These are phyloP conservation scores for Micromussa lordhowensis DNA, from an alignment of 92 coral and sea anemone species.

Conservation along the genomic window DNA sequence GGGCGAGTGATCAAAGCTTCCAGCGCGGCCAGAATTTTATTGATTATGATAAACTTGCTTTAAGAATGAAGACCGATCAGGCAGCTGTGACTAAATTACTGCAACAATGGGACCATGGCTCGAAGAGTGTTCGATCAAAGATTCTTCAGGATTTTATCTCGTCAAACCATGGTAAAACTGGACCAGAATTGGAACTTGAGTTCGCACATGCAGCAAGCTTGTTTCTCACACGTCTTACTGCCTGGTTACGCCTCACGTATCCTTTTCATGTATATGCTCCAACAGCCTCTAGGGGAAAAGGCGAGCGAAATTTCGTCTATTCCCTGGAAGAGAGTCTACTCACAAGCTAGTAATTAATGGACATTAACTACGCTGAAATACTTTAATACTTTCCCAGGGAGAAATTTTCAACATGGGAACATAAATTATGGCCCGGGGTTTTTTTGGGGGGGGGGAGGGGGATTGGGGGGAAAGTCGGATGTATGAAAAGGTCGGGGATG, in stretches of 20 bases:
- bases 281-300: too few relatives aligned
- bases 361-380: too few relatives aligned
- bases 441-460: too few relatives aligned
- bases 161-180: slow-evolving; percentile 87
- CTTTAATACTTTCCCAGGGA: too few relatives aligned
- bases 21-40: too few relatives aligned
- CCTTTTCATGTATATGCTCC: slow-evolving; percentile 31
- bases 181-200: slow-evolving; percentile 93
- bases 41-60: too few relatives aligned
- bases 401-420: too few relatives aligned
- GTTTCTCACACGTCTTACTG: slow-evolving; percentile 94
- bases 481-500: too few relatives aligned
- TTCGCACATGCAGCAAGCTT: slow-evolving; percentile 98
- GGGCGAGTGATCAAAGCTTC: too few relatives aligned
- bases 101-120: slow-evolving; percentile 97
- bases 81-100: slow-evolving; percentile 87
- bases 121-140: slow-evolving; percentile 83
- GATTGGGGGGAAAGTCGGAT: too few relatives aligned
- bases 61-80: slow-evolving; percentile 83
- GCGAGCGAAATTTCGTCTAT: neutral
- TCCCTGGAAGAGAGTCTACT: neutral
- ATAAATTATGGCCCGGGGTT: too few relatives aligned
- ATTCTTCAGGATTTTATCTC: slow-evolving; percentile 89
- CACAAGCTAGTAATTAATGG: neutral
- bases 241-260: slow-evolving; percentile 98